Evolutionary conservation across 2,797 vertebrate genomes (phyloP), one percentile per base, ranked within the genome.

Genomic region (Bradypodion pumilum): DNA sequence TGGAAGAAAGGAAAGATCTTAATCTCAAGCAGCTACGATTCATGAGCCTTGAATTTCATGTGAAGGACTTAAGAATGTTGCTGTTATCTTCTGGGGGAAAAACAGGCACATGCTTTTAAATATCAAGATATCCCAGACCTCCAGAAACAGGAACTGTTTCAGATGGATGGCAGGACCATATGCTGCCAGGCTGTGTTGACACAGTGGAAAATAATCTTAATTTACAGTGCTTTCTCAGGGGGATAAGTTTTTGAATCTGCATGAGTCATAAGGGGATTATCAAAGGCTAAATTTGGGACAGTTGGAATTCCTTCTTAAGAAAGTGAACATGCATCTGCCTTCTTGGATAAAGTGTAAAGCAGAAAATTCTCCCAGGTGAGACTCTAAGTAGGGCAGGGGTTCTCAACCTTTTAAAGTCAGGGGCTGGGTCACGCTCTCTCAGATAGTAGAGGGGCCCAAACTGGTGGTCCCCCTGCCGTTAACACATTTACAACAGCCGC

Each of bases 231-330:
- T 4, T 29, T 72, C 29, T 49, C 66, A 70, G 32, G 72, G 25
- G 40, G 60, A 52, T 40, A 29, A 32, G n/a, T 42, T 44, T 65
- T 62, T 78, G 15, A 27, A 15, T 63, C 27, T 56, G 46, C 21
- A 65, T 80, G 77, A 84, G 52, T 85, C 21, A 56, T 66, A 80
- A 74, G 46, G 69, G 70, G 77, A 66, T 80, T 79, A 80, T 65
- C 35, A 74, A 74, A 27, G 44, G 44, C 83, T 65, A 79, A 78
- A 66, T n/a, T 65, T 29, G 62, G 70, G n/a, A 23, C 37, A 66
- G 70, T 8, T 32, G 60, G 77, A 65, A 85, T 80, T 65, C 69
- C 46, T 78, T 63, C 68, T 74, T 74, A 52, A 73, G 35, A 46
- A 37, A 49, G 9, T n/a, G 27, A 46, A 25, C 7, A 19, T 56